Base-by-base conservation (phyloP, 2,797 vertebrate genomes). In the Gouania willdenowi region DNA sequence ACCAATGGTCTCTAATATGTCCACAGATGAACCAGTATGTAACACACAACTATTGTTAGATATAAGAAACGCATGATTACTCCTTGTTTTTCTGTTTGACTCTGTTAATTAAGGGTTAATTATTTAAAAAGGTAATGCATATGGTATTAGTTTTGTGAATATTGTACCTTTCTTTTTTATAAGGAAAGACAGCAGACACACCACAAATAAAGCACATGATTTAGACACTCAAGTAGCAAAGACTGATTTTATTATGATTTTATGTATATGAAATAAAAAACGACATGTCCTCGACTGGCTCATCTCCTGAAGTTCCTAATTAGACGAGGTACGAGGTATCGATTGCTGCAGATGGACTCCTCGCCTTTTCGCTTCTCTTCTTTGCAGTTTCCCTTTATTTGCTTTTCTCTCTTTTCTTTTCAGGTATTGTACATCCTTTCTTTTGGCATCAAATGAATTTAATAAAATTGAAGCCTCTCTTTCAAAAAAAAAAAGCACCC, bases 21-120 rank as follows among this genome's bases (percentile, higher is more conserved):
- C 94, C 81, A 73, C 90, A 83, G 97, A 99, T 76, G 95, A 98
- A 78, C 83, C 91, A 77, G 95, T 98, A 95, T 81, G 94, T 97
- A 91, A 88, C 78, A 83, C 78, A 66, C 62, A 78, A 74, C 68
- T 70, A 44, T 66, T 55, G 49, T 72, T 53, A 65, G 34, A 77
- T 47, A 41, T 41, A 55, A 57, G 37, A 67, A 37, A 43, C 61
- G 44, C 39, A 56, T 54, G 44, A 58, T 54, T 28, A 24, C 20
- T 23, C 47, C 38, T 49, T 59, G 39, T 8, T 56, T 10, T 41
- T 15, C 19, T 26, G 46, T n/a, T 56, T 12, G 44, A 18, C 22
- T 29, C 46, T 12, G 40, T 2, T 39, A 60, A 46, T 49, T 25
- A 25, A 37, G 8, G 4, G 26, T 32, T 14, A 25, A 45, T 39